Percentiles rank a stretch among this genome's conserved stretches.
These are phyloP conservation scores for Pangasianodon hypophthalmus DNA, from an alignment of 2,113 vertebrate genomes.

Conservation along the genomic window DNA sequence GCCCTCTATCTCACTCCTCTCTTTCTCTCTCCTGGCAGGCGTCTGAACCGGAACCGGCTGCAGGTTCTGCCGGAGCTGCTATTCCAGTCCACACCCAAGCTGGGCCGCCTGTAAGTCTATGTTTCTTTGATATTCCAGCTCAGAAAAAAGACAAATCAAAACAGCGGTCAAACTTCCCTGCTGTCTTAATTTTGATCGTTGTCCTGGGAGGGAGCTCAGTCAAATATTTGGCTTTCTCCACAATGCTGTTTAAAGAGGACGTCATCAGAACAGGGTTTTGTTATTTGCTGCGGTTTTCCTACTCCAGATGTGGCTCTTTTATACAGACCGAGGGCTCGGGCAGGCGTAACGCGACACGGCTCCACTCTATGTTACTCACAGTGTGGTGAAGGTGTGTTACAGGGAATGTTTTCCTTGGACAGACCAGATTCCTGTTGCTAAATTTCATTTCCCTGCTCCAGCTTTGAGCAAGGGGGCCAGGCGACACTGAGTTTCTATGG, in stretches of 20 bases:
- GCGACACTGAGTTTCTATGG: conserved; percentile 45
- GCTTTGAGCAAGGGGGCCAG: conserved; percentile 57
- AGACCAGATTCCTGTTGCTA: conserved; percentile 61
- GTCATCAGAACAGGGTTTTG: conserved; percentile 40
- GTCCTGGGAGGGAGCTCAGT: conserved; percentile 50
- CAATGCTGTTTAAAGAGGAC: conserved; percentile 51
- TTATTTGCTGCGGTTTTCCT: conserved; percentile 51
- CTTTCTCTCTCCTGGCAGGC: conserved; percentile 72
- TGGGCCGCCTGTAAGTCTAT: conserved; percentile 92
- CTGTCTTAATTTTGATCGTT: conserved; percentile 54
- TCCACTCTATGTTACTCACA: conserved; percentile 24
- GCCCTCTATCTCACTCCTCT: conserved; percentile 19
- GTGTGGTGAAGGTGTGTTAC: conserved; percentile 66
- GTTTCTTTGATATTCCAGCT: conserved; percentile 59
- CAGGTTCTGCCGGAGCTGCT: conserved; percentile 95
- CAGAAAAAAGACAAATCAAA: conserved; percentile 53
- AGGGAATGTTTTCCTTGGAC: conserved; percentile 72
- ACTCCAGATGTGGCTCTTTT: conserved; percentile 47
- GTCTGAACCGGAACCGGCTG: conserved; percentile 95
- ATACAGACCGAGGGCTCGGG: conserved; percentile 24
- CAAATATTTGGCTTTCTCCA: conserved; percentile 52
- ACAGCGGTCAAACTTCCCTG: conserved; percentile 47
- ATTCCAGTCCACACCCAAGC: conserved; percentile 95
- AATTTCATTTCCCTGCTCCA: conserved; percentile 65
- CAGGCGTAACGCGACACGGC: conserved; percentile 40